phyloP scores from a whole-genome alignment of 2,113 vertebrate genomes.

The Centrocercus urophasianus region DNA sequence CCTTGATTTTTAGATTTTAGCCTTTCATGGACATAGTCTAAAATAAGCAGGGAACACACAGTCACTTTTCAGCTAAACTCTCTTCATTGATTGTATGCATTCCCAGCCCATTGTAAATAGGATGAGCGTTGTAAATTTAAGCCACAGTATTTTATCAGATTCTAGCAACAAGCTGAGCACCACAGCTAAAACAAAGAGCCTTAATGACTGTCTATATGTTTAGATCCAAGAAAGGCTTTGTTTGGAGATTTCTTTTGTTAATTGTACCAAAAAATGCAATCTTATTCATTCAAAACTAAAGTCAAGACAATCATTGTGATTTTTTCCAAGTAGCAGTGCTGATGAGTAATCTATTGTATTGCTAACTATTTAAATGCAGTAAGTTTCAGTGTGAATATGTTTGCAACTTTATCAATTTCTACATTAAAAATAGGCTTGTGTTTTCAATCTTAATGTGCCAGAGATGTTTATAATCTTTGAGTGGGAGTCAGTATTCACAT shows the following conservation, averaged over 20 bases:
- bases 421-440: not conserved
- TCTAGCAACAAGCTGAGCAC: not conserved
- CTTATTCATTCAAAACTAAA: constrained; percentile 16
- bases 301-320: not conserved
- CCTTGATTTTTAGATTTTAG: not conserved
- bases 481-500: not conserved
- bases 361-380: not conserved
- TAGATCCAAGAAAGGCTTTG: not conserved
- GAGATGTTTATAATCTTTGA: not conserved
- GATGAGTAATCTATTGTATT: not conserved
- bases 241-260: not conserved
- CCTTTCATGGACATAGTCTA: not conserved
- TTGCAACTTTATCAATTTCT: not conserved
- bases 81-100: not conserved
- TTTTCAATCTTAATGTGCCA: not conserved
- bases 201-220: not conserved
- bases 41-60: not conserved
- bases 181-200: not conserved
- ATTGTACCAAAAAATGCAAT: not conserved
- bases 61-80: not conserved
- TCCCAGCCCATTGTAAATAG: not conserved
- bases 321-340: not conserved
- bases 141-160: not conserved
- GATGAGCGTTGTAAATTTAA: not conserved
- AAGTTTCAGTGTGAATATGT: not conserved